Percentiles rank a stretch among this genome's conserved stretches.
Conservation (phyloP, 2,797 vertebrate genomes). For the Molossus alvarezi region DNA sequence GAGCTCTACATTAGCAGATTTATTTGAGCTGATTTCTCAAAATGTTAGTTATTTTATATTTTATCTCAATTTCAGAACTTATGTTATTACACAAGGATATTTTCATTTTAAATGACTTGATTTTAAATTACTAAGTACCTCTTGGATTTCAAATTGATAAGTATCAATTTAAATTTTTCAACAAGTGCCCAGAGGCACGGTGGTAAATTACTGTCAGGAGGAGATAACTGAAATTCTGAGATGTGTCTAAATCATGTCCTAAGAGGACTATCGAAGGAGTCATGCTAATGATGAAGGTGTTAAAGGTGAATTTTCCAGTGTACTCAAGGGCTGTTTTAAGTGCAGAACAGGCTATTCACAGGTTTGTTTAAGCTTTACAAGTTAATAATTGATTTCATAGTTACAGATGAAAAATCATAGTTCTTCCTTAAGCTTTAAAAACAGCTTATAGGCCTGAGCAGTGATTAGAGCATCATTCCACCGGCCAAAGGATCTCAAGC, state of each 20-base stretch:
- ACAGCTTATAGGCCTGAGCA: not conserved
- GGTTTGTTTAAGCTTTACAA: not conserved
- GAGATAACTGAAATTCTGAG: constrained; percentile 4
- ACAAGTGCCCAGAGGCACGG: not conserved
- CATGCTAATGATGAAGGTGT: not conserved
- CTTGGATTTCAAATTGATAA: not conserved
- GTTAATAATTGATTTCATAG: not conserved
- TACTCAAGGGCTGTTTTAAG: not conserved
- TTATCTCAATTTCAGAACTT: constrained; percentile 21
- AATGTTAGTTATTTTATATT: not conserved
- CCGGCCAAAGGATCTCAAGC: too few relatives aligned
- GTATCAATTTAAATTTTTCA: not conserved
- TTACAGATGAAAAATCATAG: constrained; percentile 22
- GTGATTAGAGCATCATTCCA: too few relatives aligned
- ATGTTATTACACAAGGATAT: not conserved
- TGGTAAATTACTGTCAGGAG: not conserved
- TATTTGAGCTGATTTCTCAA: not conserved
- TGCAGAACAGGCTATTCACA: not conserved
- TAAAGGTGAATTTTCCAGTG: not conserved
- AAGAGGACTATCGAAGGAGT: not conserved
- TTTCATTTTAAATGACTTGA: not conserved
- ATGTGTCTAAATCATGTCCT: not conserved
- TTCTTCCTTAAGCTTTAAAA: not conserved
- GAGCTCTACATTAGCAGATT: constrained; percentile 1
- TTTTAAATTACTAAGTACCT: not conserved